Evolutionary conservation across 2,888 invertebrate species (phyloP).

Genomic region (Chrysolina oricalcia): DNA sequence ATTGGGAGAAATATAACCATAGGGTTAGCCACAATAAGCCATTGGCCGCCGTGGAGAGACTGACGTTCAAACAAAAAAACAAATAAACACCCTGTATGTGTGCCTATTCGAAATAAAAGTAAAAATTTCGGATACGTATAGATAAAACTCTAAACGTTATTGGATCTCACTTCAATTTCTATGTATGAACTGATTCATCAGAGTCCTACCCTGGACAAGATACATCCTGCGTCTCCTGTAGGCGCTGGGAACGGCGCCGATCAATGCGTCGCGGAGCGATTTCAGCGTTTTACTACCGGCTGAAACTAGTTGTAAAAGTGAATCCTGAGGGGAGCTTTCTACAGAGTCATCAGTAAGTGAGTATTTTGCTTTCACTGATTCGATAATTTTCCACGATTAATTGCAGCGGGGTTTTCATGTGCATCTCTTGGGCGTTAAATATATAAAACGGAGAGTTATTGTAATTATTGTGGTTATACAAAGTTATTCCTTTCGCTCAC

Average conservation of each 20-base stretch:
- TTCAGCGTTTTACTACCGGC: constrained; percentile 42
- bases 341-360: background rate
- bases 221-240: constrained; percentile 53
- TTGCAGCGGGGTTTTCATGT: background rate
- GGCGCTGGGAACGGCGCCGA: constrained; percentile 49
- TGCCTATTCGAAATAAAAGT: no score
- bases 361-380: background rate
- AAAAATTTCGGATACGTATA: no score
- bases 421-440: no score
- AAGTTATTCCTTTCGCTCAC: no score
- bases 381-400: background rate
- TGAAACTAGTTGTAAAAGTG: constrained; percentile 56
- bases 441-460: no score
- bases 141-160: no score
- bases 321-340: constrained; percentile 21
- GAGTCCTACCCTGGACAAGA: constrained; percentile 14
- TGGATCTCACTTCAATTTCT: background rate
- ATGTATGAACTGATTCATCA: background rate
- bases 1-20: no score
- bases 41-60: no score
- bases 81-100: no score
- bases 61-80: no score
- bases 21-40: no score
- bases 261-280: constrained; percentile 45
- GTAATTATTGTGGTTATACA: no score